Evolutionary conservation across 2,113 vertebrate genomes (phyloP).

Genomic region (Hydrolagus affinis): DNA sequence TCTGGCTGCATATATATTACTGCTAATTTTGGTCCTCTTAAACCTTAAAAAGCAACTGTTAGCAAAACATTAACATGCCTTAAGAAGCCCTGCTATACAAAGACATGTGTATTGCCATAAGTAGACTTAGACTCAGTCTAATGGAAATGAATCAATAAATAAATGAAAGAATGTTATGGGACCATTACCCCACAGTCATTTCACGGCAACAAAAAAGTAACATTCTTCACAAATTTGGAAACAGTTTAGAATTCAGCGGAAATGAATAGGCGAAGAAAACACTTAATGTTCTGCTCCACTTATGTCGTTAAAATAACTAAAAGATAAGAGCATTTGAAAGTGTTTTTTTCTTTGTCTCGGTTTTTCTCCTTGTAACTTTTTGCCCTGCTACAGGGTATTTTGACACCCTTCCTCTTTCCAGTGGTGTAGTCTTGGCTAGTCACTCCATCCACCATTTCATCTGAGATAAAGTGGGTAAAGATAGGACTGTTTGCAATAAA

Average conservation of each 20-base stretch:
- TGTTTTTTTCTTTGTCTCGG: background rate
- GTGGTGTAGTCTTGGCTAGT: no score
- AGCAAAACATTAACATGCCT: slow-evolving; percentile 29
- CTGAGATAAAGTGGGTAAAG: no score
- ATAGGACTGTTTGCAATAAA: no score
- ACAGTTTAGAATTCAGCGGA: background rate
- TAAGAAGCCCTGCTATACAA: slow-evolving; percentile 33
- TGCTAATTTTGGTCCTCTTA: slow-evolving; percentile 36
- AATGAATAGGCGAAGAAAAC: background rate
- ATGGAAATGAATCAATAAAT: slow-evolving; percentile 36
- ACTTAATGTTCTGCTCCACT: background rate
- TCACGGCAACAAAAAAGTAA: background rate
- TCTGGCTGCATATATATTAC: slow-evolving; percentile 36
- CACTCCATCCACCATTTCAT: no score
- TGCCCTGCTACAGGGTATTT: no score
- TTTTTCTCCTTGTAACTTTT: no score
- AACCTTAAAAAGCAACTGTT: slow-evolving; percentile 26
- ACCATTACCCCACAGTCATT: background rate
- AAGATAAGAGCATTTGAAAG: background rate
- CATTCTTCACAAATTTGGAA: background rate
- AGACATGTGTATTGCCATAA: slow-evolving; percentile 33
- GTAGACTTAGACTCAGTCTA: slow-evolving; percentile 33
- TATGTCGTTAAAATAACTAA: background rate
- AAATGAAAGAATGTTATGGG: slow-evolving; percentile 33
- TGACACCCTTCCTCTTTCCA: no score